Evolutionary conservation across 2,113 vertebrate species (phyloP), one percentile per base, ranked within the genome.

Genomic region (Pseudorhombus dupliciocellatus): DNA sequence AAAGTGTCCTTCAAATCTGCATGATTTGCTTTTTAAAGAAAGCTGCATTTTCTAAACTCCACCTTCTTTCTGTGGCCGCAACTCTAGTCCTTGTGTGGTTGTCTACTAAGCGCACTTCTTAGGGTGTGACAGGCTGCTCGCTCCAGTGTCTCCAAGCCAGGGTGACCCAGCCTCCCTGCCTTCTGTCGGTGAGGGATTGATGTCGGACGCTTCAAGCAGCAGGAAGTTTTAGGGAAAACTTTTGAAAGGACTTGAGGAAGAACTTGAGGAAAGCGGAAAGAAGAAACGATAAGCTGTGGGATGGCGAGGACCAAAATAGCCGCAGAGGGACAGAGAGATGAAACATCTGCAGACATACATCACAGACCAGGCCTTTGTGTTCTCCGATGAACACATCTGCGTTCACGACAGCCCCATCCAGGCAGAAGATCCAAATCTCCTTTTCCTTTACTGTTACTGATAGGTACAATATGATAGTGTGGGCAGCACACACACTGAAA

Each of bases 301-400:
- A 80, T n/a, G 4, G 25, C 60, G 11, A 9, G 14, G 56, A 60
- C 86, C 72, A 80, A 83, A 84, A 84, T 86, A 86, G 76, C 63
- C 14, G 28, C 15, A 31, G 44, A 76, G 76, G 53, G 30, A 56
- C n/a, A 52, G 26, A 46, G 63, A 80, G 53, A 48, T 55, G 40
- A 77, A 81, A 79, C 80, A 81, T 79, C 69, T 80, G 73, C 65
- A 78, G 55, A 53, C 18, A 18, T 21, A n/a, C 58, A 51, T 65
- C 54, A 75, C 46, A 65, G 44, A 28, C n/a, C 10, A 7, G 65
- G 42, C 31, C 4, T 55, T 25, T 28, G 26, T 67, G 58, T 44
- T 34, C 20, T 37, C 65, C 37, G 28, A 2, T n/a, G 22, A 70
- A 75, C n/a, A 71, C 62, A 52, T 63, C 37, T 54, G 51, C 21